These are phyloP conservation scores for Myotis myotis DNA, from an alignment of 2,797 vertebrate species.

Conservation along the genomic window DNA sequence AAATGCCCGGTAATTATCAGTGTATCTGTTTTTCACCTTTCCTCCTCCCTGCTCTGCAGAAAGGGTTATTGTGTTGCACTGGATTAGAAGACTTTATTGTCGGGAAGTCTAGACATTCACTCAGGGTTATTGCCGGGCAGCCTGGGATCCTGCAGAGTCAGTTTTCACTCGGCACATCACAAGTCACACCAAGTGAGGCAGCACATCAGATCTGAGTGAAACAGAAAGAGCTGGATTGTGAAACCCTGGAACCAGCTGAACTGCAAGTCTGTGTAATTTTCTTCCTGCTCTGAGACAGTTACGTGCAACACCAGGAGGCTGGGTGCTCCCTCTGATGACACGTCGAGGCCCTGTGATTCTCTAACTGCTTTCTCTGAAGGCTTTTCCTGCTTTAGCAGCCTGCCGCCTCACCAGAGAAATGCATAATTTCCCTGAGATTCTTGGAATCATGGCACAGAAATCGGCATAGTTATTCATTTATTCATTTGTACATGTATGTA, in stretches of 20 bases:
- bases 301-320: not conserved
- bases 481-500: not conserved
- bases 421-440: not conserved
- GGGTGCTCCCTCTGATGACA: not conserved
- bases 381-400: not conserved
- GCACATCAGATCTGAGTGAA: constrained; percentile 7
- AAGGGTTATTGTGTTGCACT: not conserved
- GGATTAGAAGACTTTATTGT: constrained; percentile 7
- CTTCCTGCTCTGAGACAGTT: constrained; percentile 1
- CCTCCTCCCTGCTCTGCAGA: not conserved
- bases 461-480: not conserved
- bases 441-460: not conserved
- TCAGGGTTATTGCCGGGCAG: not conserved
- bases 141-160: not conserved
- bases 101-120: not conserved
- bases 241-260: constrained; percentile 29
- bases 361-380: not conserved
- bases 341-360: not conserved
- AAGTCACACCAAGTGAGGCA: not conserved
- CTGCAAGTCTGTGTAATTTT: constrained; percentile 48
- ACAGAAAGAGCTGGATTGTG: constrained; percentile 21
- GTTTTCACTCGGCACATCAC: not conserved
- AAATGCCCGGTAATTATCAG: not conserved
- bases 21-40: not conserved
- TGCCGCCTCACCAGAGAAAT: not conserved